Percentiles rank a stretch among this genome's conserved stretches.
phyloP scores from a whole-genome alignment of 2,113 vertebrate genomes.

The Oxyura jamaicensis region DNA sequence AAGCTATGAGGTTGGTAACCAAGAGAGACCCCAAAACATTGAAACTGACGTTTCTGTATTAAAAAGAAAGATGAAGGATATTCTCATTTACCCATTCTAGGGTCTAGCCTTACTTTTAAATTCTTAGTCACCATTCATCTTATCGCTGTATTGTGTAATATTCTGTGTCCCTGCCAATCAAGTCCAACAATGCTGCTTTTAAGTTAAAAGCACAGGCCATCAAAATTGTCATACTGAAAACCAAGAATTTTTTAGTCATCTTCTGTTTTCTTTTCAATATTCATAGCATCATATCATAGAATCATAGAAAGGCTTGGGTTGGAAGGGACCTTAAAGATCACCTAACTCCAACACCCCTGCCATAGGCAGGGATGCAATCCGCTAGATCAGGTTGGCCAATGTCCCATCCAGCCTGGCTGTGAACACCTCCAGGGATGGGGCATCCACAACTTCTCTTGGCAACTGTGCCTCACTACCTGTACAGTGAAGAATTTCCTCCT shows the following conservation, averaged over 20 bases:
- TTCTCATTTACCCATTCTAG: neutral
- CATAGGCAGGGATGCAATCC: too few species aligned
- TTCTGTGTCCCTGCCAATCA: neutral
- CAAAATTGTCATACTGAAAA: neutral
- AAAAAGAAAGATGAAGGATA: neutral
- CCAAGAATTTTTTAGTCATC: neutral
- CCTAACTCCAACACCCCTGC: too few species aligned
- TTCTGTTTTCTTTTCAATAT: neutral
- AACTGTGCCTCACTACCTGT: too few species aligned
- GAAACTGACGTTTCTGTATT: neutral
- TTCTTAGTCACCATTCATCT: neutral
- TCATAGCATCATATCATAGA: too few species aligned
- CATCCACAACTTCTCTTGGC: too few species aligned
- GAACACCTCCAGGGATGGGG: too few species aligned
- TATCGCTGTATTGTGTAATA: neutral
- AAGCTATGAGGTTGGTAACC: neutral
- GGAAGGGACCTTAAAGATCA: too few species aligned
- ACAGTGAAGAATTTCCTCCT: too few species aligned
- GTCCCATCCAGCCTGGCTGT: too few species aligned
- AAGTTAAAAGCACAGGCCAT: neutral
- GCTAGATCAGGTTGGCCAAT: too few species aligned
- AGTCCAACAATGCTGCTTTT: neutral
- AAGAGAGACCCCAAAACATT: neutral
- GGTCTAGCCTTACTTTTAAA: neutral
- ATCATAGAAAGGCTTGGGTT: too few species aligned